These are phyloP conservation scores for Spodoptera littoralis DNA, from an alignment of 2,888 invertebrate species.

Conservation along the genomic window DNA sequence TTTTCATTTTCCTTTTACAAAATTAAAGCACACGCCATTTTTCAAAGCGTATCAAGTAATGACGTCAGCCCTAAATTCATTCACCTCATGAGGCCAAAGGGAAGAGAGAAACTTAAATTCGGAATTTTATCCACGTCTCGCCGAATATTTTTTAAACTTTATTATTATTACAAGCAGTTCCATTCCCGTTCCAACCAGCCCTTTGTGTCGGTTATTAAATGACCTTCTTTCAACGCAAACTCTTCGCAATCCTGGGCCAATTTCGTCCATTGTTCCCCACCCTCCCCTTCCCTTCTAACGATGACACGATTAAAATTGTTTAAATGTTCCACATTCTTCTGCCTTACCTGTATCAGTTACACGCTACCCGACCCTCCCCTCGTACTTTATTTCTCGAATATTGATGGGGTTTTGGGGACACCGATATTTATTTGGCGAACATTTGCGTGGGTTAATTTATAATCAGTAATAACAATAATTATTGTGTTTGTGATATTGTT, in stretches of 20 bases:
- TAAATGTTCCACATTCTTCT: conserved; percentile 48
- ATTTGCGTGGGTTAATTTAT: conserved; percentile 15
- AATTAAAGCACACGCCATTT: conserved; percentile 11
- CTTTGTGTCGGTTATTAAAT: conserved; percentile 56
- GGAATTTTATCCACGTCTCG: conserved; percentile 40
- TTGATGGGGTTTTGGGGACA: conserved; percentile 33
- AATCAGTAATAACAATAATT: conserved; percentile 2
- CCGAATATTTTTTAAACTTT: conserved; percentile 56
- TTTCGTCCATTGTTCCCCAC: conserved; percentile 54
- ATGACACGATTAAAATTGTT: conserved; percentile 61
- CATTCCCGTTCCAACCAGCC: conserved; percentile 44
- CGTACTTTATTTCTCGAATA: conserved; percentile 38
- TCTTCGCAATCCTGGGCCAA: conserved; percentile 50
- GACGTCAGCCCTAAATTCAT: conserved; percentile 23
- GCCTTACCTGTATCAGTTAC: conserved; percentile 47
- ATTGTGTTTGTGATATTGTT: conserved; percentile 1
- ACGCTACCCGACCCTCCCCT: conserved; percentile 27
- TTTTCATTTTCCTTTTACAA: conserved; percentile 2
- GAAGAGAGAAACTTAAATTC: conserved; percentile 29
- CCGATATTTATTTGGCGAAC: conserved; percentile 8
- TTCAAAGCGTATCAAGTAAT: conserved; percentile 13
- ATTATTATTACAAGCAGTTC: conserved; percentile 50
- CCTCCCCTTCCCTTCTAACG: conserved; percentile 43
- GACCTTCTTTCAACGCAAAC: conserved; percentile 54
- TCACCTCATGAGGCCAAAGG: conserved; percentile 29